phyloP scores from a whole-genome alignment of 2,888 invertebrate genomes.

The Incurvaria masculella region DNA sequence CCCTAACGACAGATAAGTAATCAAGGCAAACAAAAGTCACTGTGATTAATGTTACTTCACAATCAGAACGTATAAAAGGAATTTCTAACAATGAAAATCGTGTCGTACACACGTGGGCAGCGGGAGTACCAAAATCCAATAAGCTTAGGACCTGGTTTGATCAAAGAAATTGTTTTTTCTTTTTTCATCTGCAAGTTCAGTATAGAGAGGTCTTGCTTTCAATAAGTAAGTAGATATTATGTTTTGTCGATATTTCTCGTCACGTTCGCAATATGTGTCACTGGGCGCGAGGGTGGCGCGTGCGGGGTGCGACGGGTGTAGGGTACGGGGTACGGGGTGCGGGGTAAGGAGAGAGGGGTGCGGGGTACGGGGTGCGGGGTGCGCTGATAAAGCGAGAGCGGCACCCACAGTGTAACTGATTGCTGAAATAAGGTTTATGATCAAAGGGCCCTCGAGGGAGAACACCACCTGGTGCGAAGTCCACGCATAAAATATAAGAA shows the following conservation, averaged over 20 bases:
- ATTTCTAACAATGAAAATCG: neutral
- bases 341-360: neutral
- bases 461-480: too few species aligned
- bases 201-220: neutral
- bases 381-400: too few species aligned
- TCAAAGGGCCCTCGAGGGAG: too few species aligned
- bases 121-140: neutral
- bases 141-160: neutral
- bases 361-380: neutral
- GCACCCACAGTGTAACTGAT: too few species aligned
- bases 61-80: too few species aligned
- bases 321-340: neutral
- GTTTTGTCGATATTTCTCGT: slow-evolving; percentile 10
- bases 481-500: too few species aligned
- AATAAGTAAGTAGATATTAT: neutral
- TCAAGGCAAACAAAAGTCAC: too few species aligned
- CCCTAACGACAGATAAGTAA: too few species aligned
- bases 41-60: too few species aligned
- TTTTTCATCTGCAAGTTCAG: neutral
- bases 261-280: slow-evolving; percentile 14
- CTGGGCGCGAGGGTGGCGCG: slow-evolving; percentile 7
- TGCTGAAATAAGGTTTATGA: too few species aligned
- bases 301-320: too few species aligned
- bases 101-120: neutral
- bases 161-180: neutral